Conservation (phyloP, 2,113 vertebrate species). For the human (Homo sapiens) region DNA sequence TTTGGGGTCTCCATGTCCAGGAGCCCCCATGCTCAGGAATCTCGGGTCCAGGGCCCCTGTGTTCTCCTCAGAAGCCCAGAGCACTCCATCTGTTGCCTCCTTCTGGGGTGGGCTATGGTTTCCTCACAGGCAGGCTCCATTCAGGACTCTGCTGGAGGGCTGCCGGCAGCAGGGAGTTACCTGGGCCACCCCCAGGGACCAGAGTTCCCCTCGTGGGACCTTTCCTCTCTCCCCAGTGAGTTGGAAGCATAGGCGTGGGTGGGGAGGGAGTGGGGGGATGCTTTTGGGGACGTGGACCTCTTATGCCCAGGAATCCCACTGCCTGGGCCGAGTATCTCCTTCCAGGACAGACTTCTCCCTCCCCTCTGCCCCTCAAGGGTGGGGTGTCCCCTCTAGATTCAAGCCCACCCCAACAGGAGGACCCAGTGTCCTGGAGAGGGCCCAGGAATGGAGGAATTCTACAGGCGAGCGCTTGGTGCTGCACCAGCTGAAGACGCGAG, state of each 20-base stretch:
- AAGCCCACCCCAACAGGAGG: not conserved
- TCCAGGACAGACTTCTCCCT: not conserved
- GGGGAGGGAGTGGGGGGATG: too few species aligned
- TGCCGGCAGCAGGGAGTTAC: not conserved
- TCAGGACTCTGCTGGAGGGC: not conserved
- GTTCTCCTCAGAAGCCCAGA: not conserved
- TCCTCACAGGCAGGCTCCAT: not conserved
- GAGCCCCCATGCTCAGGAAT: not conserved
- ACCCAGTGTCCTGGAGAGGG: not conserved
- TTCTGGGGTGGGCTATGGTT: not conserved
- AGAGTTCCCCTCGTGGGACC: not conserved
- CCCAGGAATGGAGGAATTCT: not conserved
- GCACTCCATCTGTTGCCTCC: not conserved
- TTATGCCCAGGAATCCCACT: not conserved
- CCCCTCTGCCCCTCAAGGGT: too few species aligned
- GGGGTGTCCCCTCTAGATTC: not conserved
- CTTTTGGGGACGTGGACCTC: not conserved
- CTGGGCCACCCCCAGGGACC: not conserved
- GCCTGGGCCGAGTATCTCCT: not conserved
- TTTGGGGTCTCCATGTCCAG: fast-evolving
- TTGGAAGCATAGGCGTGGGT: not conserved
- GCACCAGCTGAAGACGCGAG: not conserved
- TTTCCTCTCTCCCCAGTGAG: not conserved
- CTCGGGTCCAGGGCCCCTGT: not conserved
- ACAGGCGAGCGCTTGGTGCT: too few species aligned